Percentiles rank a stretch among this genome's conserved stretches.
Conservation (phyloP, 2,797 vertebrate species). For the Columba guinea region DNA sequence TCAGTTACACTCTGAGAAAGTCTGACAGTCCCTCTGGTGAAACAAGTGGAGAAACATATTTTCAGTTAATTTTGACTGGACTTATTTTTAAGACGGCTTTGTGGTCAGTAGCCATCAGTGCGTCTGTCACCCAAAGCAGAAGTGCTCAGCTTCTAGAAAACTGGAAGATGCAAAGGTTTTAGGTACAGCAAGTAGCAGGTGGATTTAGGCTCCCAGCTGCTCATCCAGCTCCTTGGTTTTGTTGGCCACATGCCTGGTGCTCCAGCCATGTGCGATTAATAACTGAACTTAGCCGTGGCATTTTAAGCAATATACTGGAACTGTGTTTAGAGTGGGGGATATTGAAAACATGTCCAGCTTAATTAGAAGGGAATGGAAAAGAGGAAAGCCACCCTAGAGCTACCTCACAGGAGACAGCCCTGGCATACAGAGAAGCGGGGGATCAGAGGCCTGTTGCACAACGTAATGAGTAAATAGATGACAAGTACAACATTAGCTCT, state of each 20-base stretch:
- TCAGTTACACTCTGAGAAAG: neutral
- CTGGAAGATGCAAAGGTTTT: neutral
- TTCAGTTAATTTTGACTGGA: neutral
- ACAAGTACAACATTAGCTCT: conserved; percentile 9
- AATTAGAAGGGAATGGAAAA: conserved; percentile 10
- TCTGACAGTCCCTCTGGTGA: neutral
- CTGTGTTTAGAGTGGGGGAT: neutral
- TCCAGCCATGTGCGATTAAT: neutral
- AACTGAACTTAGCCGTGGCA: neutral
- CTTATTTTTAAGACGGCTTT: neutral
- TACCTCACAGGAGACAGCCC: neutral
- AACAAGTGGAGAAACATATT: neutral
- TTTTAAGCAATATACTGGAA: neutral
- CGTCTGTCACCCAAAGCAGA: neutral
- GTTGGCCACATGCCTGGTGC: neutral
- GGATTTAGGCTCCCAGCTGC: neutral
- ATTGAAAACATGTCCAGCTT: conserved; percentile 9
- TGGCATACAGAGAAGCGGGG: neutral
- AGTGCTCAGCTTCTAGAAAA: neutral
- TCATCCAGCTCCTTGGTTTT: neutral
- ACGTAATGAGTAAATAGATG: conserved; percentile 43
- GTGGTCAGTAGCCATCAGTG: rapidly evolving
- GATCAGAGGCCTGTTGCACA: conserved; percentile 21
- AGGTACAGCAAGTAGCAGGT: neutral
- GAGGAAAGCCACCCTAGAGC: neutral